A percentile compares a stretch with the other conserved stretches of the same genome.
These are phyloP conservation scores for Climacteris rufus DNA, from an alignment of 2,113 vertebrate genomes.

Conservation along the genomic window DNA sequence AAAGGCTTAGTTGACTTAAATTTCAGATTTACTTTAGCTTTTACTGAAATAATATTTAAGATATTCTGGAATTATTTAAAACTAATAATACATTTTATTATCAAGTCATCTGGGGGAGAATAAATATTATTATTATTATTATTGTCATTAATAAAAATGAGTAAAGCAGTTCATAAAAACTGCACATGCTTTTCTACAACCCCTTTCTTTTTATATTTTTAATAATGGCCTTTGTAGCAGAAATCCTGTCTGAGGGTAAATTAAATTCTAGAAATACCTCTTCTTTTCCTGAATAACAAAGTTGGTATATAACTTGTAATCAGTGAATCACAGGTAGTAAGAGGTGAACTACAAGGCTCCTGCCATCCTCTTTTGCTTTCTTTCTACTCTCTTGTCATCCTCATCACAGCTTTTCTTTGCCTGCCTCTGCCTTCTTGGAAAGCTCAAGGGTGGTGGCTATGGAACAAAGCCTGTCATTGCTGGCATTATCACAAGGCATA, in stretches of 20 bases:
- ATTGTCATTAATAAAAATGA: background rate
- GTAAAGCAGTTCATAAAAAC: slow-evolving; percentile 1
- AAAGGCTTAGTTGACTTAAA: background rate
- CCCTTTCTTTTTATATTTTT: background rate
- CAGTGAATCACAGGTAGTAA: background rate
- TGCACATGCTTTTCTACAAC: background rate
- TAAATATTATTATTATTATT: slow-evolving; percentile 4
- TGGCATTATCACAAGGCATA: background rate
- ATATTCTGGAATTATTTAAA: slow-evolving; percentile 20
- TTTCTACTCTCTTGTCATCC: background rate
- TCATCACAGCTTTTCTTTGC: background rate
- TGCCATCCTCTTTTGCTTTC: background rate
- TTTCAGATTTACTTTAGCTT: background rate
- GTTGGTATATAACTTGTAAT: background rate
- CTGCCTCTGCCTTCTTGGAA: background rate
- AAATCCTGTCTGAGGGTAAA: background rate
- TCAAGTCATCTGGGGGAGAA: background rate
- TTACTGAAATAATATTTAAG: background rate
- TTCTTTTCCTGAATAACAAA: background rate
- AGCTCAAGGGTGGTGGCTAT: background rate
- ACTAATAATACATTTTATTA: background rate
- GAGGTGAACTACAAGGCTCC: background rate
- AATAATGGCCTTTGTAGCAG: background rate
- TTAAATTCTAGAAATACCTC: background rate
- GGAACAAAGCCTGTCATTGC: background rate